phyloP scores from a whole-genome alignment of 2,113 vertebrate genomes.

The Lynx canadensis region DNA sequence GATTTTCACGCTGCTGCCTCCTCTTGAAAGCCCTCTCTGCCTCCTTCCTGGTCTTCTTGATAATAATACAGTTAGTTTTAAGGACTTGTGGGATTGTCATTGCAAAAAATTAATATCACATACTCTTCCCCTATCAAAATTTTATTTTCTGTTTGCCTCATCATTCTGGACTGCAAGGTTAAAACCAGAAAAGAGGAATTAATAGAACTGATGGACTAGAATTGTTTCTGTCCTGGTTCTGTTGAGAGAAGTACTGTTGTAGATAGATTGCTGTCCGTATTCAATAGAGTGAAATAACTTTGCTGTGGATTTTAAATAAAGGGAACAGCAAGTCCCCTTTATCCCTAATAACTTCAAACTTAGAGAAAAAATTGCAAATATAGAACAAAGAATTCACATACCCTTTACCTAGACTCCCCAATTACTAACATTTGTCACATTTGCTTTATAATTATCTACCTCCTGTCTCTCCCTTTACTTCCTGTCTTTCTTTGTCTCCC shows the following conservation, averaged over 20 bases:
- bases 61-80: constrained; percentile 39
- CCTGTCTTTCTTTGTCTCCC: neutral
- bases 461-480: neutral
- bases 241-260: neutral
- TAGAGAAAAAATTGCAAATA: constrained; percentile 17
- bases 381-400: neutral
- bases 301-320: constrained; percentile 22
- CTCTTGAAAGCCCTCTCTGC: neutral
- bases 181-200: neutral
- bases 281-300: neutral
- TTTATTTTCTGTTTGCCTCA: neutral
- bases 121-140: neutral
- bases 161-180: neutral
- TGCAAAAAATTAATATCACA: neutral
- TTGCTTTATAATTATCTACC: constrained; percentile 26
- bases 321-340: neutral
- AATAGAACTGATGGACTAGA: neutral
- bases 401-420: neutral
- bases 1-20: neutral
- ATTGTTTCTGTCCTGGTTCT: neutral
- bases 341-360: constrained; percentile 33
- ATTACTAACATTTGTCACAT: constrained; percentile 16
- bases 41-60: neutral
- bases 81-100: neutral
- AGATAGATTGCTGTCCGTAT: neutral